Conservation (phyloP, 2,888 invertebrate genomes). For the Cataglyphis albicans region DNA sequence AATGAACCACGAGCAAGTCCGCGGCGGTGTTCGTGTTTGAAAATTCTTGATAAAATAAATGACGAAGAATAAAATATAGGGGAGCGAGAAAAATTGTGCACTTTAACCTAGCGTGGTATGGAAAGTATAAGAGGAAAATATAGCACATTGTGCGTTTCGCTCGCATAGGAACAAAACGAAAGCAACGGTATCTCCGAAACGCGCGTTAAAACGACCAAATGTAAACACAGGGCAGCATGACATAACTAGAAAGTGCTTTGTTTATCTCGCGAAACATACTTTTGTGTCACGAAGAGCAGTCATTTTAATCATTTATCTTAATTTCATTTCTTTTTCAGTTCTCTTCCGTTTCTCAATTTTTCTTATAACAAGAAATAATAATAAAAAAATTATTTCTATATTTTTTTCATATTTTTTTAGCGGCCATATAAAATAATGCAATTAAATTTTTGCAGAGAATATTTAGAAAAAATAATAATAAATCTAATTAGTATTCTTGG, state of each 20-base stretch:
- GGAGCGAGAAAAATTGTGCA: slow-evolving; percentile 31
- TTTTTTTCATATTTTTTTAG: not conserved
- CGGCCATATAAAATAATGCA: not conserved
- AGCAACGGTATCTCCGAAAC: slow-evolving; percentile 15
- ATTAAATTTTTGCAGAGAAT: not conserved
- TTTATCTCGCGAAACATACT: slow-evolving; percentile 27
- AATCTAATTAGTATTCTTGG: not conserved
- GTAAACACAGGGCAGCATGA: slow-evolving; percentile 4
- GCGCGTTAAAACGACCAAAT: slow-evolving; percentile 36
- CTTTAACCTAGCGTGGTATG: slow-evolving; percentile 22
- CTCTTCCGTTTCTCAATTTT: not conserved
- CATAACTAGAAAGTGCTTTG: slow-evolving; percentile 18
- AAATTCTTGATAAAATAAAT: slow-evolving; percentile 54
- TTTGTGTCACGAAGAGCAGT: not conserved
- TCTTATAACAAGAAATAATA: not conserved
- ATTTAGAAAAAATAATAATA: not conserved
- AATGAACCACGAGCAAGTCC: slow-evolving; percentile 15
- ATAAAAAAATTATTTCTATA: not conserved
- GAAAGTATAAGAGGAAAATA: not conserved
- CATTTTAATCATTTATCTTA: slow-evolving; percentile 15
- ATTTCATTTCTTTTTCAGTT: slow-evolving; percentile 26
- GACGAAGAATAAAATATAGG: slow-evolving; percentile 34
- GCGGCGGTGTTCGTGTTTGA: slow-evolving; percentile 21
- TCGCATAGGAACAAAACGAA: slow-evolving; percentile 14
- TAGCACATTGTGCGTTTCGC: slow-evolving; percentile 21